Conservation (phyloP, 2,888 invertebrate genomes). For the Xanthia icteritia region DNA sequence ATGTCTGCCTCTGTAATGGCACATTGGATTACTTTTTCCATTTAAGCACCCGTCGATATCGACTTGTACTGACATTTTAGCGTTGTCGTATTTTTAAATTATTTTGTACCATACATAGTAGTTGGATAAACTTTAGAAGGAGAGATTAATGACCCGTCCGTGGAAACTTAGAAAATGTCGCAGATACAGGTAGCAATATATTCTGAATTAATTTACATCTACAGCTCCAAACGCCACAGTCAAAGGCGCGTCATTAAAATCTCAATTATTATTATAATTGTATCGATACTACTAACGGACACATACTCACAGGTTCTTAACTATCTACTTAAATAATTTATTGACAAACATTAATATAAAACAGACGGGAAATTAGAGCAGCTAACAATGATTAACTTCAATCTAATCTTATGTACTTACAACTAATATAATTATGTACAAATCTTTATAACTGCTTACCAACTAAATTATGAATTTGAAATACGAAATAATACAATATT, state of each 20-base stretch:
- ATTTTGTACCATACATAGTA: slow-evolving; percentile 84
- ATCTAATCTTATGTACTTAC: slow-evolving; percentile 82
- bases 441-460: slow-evolving; percentile 62
- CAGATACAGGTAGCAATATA: neutral
- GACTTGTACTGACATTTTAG: slow-evolving; percentile 58
- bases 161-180: neutral
- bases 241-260: slow-evolving; percentile 33
- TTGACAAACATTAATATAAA: slow-evolving; percentile 63
- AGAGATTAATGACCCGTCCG: slow-evolving; percentile 23
- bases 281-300: slow-evolving; percentile 40
- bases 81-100: slow-evolving; percentile 69
- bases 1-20: slow-evolving; percentile 85
- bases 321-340: slow-evolving; percentile 47
- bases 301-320: slow-evolving; percentile 45
- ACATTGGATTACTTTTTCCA: slow-evolving; percentile 77
- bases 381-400: slow-evolving; percentile 87
- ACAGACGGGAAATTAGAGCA: slow-evolving; percentile 70
- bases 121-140: slow-evolving; percentile 35
- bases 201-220: neutral
- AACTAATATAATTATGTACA: slow-evolving; percentile 67
- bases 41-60: slow-evolving; percentile 52
- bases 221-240: neutral
- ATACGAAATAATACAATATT: slow-evolving; percentile 63
- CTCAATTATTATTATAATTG: slow-evolving; percentile 25
- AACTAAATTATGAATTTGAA: slow-evolving; percentile 64